A percentile compares a stretch with the other conserved stretches of the same genome.
These are phyloP conservation scores for Varanus salvator DNA, from an alignment of 2,113 vertebrate genomes.

Conservation along the genomic window DNA sequence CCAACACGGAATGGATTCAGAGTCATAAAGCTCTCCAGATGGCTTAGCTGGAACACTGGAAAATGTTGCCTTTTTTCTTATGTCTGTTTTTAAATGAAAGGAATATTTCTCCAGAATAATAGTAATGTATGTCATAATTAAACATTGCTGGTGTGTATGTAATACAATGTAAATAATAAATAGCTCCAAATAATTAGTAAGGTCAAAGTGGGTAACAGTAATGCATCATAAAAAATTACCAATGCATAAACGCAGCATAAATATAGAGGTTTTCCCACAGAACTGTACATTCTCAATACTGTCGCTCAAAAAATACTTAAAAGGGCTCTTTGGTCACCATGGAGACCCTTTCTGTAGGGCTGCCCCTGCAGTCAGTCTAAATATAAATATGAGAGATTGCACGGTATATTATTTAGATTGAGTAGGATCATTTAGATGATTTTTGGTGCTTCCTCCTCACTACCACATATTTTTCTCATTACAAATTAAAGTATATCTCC, in stretches of 20 bases:
- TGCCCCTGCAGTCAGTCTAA: constrained; percentile 50
- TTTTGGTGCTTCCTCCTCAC: not conserved
- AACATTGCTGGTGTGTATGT: not conserved
- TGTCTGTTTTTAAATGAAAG: not conserved
- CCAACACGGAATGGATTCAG: not conserved
- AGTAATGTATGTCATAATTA: not conserved
- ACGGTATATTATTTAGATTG: not conserved
- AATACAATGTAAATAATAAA: not conserved
- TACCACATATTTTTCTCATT: not conserved
- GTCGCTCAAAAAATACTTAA: constrained; percentile 39
- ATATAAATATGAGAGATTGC: constrained; percentile 32
- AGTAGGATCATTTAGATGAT: constrained; percentile 32
- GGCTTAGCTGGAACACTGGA: not conserved
- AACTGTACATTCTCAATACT: constrained; percentile 38
- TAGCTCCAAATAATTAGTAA: not conserved
- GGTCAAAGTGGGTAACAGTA: not conserved
- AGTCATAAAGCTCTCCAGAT: not conserved
- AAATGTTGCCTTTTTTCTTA: not conserved
- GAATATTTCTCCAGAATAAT: not conserved
- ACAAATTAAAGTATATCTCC: constrained; percentile 8
- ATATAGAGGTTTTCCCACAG: not conserved
- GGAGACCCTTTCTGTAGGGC: constrained; percentile 45
- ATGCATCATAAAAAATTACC: not conserved
- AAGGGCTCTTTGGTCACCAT: constrained; percentile 56
- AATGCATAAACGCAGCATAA: not conserved